A percentile compares a stretch with the other conserved stretches of the same genome.
These are phyloP conservation scores for Antedon mediterranea DNA, from an alignment of 53 echinoderm and acorn worm genomes.

Conservation along the genomic window DNA sequence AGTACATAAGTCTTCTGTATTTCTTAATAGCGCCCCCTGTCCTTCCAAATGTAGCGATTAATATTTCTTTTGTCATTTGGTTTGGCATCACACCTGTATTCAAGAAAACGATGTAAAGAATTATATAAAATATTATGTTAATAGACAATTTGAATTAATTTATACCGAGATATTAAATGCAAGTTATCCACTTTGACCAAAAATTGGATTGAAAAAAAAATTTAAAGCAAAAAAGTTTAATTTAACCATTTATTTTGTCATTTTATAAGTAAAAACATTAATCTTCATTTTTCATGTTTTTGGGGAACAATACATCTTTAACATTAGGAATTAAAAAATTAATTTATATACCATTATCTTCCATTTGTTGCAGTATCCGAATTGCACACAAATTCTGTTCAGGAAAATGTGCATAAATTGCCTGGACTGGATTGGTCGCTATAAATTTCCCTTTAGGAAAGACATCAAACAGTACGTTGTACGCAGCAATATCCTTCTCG, in stretches of 20 bases:
- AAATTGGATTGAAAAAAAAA: no score
- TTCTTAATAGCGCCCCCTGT: constrained; percentile 84
- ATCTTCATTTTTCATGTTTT: no score
- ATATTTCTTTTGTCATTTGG: constrained; percentile 65
- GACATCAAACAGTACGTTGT: constrained; percentile 60
- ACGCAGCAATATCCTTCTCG: constrained; percentile 81
- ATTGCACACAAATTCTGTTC: constrained; percentile 74
- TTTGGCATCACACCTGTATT: constrained; percentile 85
- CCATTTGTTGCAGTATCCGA: constrained; percentile 85
- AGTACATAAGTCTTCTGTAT: constrained; percentile 93
- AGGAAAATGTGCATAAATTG: constrained; percentile 71
- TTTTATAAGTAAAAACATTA: no score
- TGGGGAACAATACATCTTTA: no score
- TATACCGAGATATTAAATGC: no score
- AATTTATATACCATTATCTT: constrained; percentile 62
- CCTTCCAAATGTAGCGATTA: constrained; percentile 65
- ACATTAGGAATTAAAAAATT: neutral
- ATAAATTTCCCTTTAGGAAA: constrained; percentile 83
- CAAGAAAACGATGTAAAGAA: no score
- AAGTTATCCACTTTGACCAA: no score
- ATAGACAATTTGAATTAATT: no score
- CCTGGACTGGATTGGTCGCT: constrained; percentile 57
- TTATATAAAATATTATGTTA: no score
- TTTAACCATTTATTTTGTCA: no score
- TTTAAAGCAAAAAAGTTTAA: no score